These are phyloP conservation scores for Tyria jacobaeae DNA, from an alignment of 2,888 invertebrate genomes.

Conservation along the genomic window DNA sequence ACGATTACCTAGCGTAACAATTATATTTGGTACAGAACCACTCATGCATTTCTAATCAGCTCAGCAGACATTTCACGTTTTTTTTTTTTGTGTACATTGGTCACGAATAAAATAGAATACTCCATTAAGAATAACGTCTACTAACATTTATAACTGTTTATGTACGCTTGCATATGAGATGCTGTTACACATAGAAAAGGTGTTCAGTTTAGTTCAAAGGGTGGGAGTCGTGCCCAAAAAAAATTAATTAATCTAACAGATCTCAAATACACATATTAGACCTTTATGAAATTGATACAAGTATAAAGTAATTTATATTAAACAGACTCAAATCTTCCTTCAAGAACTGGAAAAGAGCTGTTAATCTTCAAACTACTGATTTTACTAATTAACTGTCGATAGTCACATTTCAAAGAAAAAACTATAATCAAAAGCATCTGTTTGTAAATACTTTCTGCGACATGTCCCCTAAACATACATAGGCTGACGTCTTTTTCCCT, in stretches of 20 bases:
- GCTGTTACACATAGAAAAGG: background rate
- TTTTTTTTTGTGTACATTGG: slow-evolving; percentile 6
- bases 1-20: background rate
- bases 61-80: slow-evolving; percentile 9
- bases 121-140: background rate
- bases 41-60: slow-evolving; percentile 12
- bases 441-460: no score
- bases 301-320: no score
- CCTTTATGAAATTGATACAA: no score
- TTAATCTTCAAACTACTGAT: no score
- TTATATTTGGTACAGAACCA: slow-evolving; percentile 12
- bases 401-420: no score
- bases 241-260: background rate
- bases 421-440: no score
- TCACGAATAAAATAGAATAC: background rate
- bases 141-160: background rate
- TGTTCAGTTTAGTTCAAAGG: background rate
- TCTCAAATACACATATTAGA: background rate
- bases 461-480: no score
- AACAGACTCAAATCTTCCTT: no score
- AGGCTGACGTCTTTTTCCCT: no score
- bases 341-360: no score
- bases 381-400: no score
- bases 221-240: background rate
- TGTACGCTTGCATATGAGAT: background rate